Percentiles rank a stretch among this genome's conserved stretches.
These are phyloP conservation scores for Campoplex capitator DNA, from an alignment of 2,888 invertebrate genomes.

Conservation along the genomic window DNA sequence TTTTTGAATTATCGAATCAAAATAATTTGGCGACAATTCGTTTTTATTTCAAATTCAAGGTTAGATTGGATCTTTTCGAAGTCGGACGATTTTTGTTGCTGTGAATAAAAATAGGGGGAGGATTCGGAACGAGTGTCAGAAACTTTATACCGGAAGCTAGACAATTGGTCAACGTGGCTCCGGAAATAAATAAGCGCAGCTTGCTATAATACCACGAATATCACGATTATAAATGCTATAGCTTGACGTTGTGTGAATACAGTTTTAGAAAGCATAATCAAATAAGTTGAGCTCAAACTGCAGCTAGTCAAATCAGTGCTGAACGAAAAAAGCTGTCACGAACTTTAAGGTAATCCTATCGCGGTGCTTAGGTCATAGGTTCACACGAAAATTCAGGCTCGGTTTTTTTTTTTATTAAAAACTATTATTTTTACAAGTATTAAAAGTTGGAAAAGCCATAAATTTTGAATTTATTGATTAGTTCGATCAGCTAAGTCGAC, in stretches of 20 bases:
- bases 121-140: not conserved
- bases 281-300: not conserved
- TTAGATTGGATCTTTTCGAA: not conserved
- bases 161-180: conserved; percentile 15
- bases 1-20: not conserved
- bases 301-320: conserved; percentile 1
- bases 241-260: not conserved
- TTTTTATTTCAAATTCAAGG: not conserved
- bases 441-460: no score
- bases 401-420: no score
- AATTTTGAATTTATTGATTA: no score
- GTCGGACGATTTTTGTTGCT: not conserved
- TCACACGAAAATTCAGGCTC: no score
- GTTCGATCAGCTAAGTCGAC: no score
- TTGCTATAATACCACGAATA: not conserved
- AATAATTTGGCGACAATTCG: not conserved
- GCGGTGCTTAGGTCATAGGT: no score
- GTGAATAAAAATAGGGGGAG: not conserved
- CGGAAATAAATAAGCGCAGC: no score
- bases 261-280: not conserved
- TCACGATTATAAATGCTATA: not conserved
- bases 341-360: not conserved
- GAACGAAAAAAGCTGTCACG: not conserved
- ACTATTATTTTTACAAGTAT: no score
- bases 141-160: conserved; percentile 19